phyloP scores from a whole-genome alignment of 2,888 invertebrate genomes.

The Cordylochernes scorpioides region DNA sequence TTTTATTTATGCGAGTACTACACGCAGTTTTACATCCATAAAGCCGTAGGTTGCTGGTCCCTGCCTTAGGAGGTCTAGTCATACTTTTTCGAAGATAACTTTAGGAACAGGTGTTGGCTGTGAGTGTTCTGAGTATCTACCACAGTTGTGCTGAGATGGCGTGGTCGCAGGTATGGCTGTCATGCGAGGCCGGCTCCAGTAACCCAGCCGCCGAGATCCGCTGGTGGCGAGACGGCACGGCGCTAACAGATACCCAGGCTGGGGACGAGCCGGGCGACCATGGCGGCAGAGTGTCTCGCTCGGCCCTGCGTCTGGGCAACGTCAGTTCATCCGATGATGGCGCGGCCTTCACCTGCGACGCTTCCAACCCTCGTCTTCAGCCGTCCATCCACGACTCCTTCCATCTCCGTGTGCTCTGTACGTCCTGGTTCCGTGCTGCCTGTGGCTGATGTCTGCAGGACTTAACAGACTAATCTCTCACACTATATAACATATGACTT shows the following conservation, averaged over 20 bases:
- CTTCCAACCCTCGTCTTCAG: constrained; percentile 53
- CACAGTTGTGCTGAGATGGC: too few relatives aligned
- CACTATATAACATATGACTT: too few relatives aligned
- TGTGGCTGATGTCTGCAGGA: too few relatives aligned
- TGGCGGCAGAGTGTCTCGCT: constrained; percentile 50
- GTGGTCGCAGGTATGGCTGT: constrained; percentile 7
- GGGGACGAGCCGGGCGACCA: constrained; percentile 33
- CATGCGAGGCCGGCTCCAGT: constrained; percentile 63
- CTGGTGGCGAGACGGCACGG: constrained; percentile 71
- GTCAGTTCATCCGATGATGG: constrained; percentile 59
- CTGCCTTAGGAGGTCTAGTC: too few relatives aligned
- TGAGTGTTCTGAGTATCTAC: too few relatives aligned
- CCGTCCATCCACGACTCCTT: constrained; percentile 61
- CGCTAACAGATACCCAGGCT: constrained; percentile 34
- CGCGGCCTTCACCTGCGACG: constrained; percentile 68
- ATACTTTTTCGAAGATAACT: too few relatives aligned
- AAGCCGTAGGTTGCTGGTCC: too few relatives aligned
- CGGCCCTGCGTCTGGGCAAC: constrained; percentile 24
- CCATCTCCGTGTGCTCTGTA: constrained; percentile 62
- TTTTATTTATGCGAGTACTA: too few relatives aligned
- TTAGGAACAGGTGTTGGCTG: too few relatives aligned
- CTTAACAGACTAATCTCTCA: too few relatives aligned
- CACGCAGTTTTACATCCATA: too few relatives aligned
- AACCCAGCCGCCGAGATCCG: constrained; percentile 61
- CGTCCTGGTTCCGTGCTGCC: constrained; percentile 30